These are phyloP conservation scores for Nycticebus coucang DNA, from an alignment of 2,113 vertebrate species.

Conservation along the genomic window DNA sequence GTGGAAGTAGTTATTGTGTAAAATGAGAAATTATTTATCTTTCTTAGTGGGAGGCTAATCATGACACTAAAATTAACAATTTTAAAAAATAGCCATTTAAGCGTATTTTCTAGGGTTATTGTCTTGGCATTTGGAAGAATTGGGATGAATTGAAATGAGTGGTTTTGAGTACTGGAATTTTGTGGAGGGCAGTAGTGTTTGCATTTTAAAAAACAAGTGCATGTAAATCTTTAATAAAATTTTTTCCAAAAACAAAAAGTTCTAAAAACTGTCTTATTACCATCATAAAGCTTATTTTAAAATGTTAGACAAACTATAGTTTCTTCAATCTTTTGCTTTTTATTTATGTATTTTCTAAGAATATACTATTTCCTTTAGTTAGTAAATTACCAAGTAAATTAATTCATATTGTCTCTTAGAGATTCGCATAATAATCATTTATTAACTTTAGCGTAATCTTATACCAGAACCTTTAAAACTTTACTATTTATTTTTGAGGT, in stretches of 20 bases:
- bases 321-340: constrained; percentile 36
- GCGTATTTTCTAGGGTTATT: background rate
- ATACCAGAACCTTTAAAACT: background rate
- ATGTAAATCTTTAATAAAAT: constrained; percentile 10
- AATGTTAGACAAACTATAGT: background rate
- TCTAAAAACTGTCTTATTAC: background rate
- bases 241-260: background rate
- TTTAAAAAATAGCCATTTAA: constrained; percentile 18
- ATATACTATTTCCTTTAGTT: background rate
- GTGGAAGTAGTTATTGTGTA: background rate
- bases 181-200: background rate
- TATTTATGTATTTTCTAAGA: background rate
- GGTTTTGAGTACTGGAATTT: constrained; percentile 6
- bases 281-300: background rate
- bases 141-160: constrained; percentile 38
- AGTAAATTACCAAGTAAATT: constrained; percentile 37
- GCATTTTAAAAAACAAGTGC: background rate
- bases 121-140: background rate
- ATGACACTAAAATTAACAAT: background rate
- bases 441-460: background rate
- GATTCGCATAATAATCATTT: background rate
- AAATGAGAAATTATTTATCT: background rate
- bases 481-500: background rate
- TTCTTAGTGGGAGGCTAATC: background rate
- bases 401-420: background rate